phyloP scores from a whole-genome alignment of 2,113 vertebrate genomes.

The Tauraco erythrolophus region DNA sequence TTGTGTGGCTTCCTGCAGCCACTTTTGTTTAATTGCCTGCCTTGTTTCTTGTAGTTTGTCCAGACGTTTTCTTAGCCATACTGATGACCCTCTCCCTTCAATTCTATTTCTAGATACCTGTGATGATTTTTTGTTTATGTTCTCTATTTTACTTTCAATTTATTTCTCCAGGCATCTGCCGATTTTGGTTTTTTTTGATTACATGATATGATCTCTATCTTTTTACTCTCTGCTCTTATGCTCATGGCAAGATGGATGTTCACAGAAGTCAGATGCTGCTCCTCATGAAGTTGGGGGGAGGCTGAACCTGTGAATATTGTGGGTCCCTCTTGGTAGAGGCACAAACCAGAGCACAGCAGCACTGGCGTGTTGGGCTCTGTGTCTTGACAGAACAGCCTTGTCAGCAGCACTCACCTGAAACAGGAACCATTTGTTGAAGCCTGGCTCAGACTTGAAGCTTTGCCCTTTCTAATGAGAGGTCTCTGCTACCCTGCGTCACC shows the following conservation, averaged over 20 bases:
- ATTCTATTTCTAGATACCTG: neutral
- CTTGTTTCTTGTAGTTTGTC: neutral
- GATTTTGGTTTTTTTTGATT: neutral
- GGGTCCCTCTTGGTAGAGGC: neutral
- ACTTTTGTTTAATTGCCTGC: neutral
- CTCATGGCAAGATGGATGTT: neutral
- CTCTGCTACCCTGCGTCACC: neutral
- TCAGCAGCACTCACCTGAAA: neutral
- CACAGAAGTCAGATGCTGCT: neutral
- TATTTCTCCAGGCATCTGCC: neutral
- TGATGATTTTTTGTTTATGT: neutral
- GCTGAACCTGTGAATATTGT: neutral
- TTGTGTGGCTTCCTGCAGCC: neutral
- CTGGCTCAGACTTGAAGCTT: neutral
- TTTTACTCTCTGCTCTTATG: neutral
- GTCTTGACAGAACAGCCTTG: neutral
- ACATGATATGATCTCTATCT: neutral
- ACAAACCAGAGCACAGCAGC: neutral
- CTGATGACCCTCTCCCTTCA: neutral
- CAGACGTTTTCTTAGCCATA: neutral
- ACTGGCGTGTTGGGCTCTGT: neutral
- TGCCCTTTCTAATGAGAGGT: neutral
- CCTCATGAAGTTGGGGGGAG: neutral
- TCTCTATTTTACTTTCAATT: neutral
- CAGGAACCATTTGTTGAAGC: neutral